phyloP scores from a whole-genome alignment of 2,797 vertebrate species.

The Peromyscus melanophrys region DNA sequence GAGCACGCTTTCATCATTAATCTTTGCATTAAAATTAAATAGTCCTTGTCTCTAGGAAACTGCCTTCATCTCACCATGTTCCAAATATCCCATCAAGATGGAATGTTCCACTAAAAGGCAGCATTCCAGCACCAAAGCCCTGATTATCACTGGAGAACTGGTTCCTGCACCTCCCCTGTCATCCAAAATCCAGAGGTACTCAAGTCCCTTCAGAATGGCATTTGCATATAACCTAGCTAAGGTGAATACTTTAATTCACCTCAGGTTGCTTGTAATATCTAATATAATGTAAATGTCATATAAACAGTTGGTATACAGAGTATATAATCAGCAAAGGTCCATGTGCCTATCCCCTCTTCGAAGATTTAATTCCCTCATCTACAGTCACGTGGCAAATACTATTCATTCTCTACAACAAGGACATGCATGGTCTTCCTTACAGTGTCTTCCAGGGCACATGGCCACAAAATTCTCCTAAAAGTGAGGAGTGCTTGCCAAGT shows the following conservation, averaged over 20 bases:
- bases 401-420: not conserved
- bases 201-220: not conserved
- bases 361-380: slow-evolving; percentile 58
- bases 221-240: not conserved
- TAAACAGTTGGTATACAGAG: not conserved
- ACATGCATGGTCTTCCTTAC: not conserved
- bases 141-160: not conserved
- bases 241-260: not conserved
- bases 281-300: not conserved
- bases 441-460: not conserved
- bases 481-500: not conserved
- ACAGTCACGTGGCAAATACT: not conserved
- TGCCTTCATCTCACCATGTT: not conserved
- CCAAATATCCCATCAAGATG: slow-evolving; percentile 14
- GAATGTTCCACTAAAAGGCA: not conserved
- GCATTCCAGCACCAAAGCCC: not conserved
- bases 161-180: too few species aligned
- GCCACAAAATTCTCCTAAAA: not conserved
- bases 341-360: not conserved
- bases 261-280: not conserved
- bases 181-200: not conserved
- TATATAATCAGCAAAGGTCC: not conserved
- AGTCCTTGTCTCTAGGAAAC: not conserved
- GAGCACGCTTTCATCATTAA: not conserved
- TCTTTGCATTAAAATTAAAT: not conserved